Conservation (phyloP, 2,797 vertebrate species). For the Hyperoplus lanceolatus region DNA sequence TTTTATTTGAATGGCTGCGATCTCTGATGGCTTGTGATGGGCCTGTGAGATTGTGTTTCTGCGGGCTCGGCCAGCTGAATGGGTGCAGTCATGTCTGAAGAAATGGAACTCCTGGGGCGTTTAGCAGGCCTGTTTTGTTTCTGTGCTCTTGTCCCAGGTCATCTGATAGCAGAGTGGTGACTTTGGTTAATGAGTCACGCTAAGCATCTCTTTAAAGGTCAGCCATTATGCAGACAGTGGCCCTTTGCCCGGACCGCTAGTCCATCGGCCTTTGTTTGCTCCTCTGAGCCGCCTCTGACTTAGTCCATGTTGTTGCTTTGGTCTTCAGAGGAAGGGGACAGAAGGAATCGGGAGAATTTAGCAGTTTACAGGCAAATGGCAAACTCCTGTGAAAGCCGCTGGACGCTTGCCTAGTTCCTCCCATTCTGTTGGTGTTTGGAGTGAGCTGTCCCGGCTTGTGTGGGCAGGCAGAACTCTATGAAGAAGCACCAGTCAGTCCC, state of each 20-base stretch:
- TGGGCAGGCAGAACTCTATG: slow-evolving; percentile 68
- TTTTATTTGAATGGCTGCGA: slow-evolving; percentile 83
- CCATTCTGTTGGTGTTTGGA: slow-evolving; percentile 71
- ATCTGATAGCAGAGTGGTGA: slow-evolving; percentile 88
- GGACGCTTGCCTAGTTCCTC: slow-evolving; percentile 75
- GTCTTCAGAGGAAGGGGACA: slow-evolving; percentile 64
- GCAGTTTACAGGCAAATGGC: slow-evolving; percentile 70
- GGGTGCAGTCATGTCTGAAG: slow-evolving; percentile 85
- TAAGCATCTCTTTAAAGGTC: slow-evolving; percentile 89
- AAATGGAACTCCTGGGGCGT: slow-evolving; percentile 83
- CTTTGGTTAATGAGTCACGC: slow-evolving; percentile 86
- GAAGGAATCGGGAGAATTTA: slow-evolving; percentile 65
- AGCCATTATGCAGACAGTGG: slow-evolving; percentile 85
- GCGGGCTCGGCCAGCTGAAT: slow-evolving; percentile 82
- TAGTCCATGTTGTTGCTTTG: slow-evolving; percentile 68
- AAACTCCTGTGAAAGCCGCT: slow-evolving; percentile 70
- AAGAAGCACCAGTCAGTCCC: slow-evolving; percentile 80
- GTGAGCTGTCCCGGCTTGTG: slow-evolving; percentile 80
- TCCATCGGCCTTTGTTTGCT: slow-evolving; percentile 80
- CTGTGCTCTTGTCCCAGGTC: slow-evolving; percentile 85
- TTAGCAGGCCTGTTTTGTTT: slow-evolving; percentile 84
- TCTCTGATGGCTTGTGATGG: slow-evolving; percentile 82
- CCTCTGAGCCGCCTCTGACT: slow-evolving; percentile 62
- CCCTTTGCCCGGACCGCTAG: slow-evolving; percentile 82
- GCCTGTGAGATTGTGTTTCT: slow-evolving; percentile 86